These are phyloP conservation scores for Drosophila pseudotakahashii DNA, from an alignment of 2,888 invertebrate species.

Conservation along the genomic window DNA sequence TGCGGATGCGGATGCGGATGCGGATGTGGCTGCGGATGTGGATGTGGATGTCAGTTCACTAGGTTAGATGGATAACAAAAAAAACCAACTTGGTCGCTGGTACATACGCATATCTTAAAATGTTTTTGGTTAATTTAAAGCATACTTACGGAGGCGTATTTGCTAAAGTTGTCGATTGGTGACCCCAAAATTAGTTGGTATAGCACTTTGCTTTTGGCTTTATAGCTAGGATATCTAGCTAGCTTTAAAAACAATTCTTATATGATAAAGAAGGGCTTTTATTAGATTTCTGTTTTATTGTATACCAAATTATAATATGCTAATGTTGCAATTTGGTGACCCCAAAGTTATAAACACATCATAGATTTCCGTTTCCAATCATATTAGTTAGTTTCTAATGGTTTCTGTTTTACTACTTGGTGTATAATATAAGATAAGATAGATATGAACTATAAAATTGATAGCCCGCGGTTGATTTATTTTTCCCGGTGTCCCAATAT, in stretches of 20 bases:
- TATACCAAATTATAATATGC: too few species aligned
- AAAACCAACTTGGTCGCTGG: background rate
- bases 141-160: background rate
- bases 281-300: too few species aligned
- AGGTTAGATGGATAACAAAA: slow-evolving; percentile 2
- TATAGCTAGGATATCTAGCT: too few species aligned
- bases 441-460: background rate
- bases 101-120: slow-evolving; percentile 11
- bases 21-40: slow-evolving; percentile 28
- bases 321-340: background rate
- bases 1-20: slow-evolving; percentile 20
- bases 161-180: background rate
- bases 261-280: too few species aligned
- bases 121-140: background rate
- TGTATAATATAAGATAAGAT: background rate
- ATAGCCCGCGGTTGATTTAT: background rate
- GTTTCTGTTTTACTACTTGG: background rate
- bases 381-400: background rate
- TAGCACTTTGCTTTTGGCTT: too few species aligned
- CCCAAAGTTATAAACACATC: background rate
- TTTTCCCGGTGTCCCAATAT: slow-evolving; percentile 11
- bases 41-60: slow-evolving; percentile 19
- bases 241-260: too few species aligned
- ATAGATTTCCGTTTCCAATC: background rate
- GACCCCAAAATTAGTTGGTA: background rate